phyloP scores from a whole-genome alignment of 1,140 invertebrate genomes.

The Nasonia giraulti region DNA sequence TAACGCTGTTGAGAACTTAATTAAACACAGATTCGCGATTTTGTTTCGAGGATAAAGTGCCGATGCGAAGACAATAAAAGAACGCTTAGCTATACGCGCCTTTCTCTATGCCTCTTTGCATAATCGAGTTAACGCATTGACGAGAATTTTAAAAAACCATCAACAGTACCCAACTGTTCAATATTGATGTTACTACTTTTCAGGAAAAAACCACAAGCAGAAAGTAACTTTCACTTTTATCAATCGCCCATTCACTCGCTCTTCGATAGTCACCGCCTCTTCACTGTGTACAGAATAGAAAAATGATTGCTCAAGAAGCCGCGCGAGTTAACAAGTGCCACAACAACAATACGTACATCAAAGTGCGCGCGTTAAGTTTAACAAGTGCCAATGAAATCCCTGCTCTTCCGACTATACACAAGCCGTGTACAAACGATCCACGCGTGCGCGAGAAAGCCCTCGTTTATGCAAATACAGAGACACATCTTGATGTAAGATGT shows the following conservation, averaged over 20 bases:
- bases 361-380: neutral
- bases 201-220: no score
- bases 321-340: constrained; percentile 1
- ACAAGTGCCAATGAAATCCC: neutral
- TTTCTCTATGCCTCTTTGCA: no score
- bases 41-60: neutral
- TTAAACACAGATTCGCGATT: neutral
- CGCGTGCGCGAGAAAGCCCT: neutral
- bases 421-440: neutral
- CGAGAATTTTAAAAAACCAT: no score
- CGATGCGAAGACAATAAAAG: neutral
- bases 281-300: neutral
- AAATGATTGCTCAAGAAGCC: neutral
- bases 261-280: neutral
- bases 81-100: no score
- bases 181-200: no score
- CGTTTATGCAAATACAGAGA: neutral
- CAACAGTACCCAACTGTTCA: no score
- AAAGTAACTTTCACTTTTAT: neutral
- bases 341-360: neutral
- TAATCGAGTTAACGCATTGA: no score
- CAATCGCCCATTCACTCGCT: neutral
- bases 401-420: neutral
- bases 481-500: neutral
- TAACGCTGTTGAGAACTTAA: neutral